These are phyloP conservation scores for Elysia crispata DNA, from an alignment of 2,888 invertebrate species.

Conservation along the genomic window DNA sequence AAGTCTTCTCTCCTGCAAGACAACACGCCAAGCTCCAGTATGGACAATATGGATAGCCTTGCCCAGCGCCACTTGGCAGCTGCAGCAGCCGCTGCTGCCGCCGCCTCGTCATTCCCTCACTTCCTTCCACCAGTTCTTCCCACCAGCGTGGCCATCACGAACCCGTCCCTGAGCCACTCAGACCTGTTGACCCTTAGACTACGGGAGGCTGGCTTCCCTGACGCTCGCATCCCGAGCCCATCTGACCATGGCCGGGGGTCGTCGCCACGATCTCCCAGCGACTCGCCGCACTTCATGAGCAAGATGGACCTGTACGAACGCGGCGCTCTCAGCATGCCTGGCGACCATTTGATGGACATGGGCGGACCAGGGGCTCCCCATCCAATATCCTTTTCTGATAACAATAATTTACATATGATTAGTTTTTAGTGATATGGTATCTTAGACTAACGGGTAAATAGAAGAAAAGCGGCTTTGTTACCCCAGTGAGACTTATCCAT, in stretches of 20 bases:
- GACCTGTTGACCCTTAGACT: constrained; percentile 78
- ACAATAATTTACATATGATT: too few relatives aligned
- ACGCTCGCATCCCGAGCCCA: constrained; percentile 60
- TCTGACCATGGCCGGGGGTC: constrained; percentile 61
- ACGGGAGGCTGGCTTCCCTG: constrained; percentile 54
- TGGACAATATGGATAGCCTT: constrained; percentile 55
- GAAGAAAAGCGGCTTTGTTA: too few relatives aligned
- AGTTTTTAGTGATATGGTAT: too few relatives aligned
- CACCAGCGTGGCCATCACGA: constrained; percentile 96
- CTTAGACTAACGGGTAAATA: too few relatives aligned
- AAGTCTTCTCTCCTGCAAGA: constrained; percentile 66
- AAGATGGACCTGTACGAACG: constrained; percentile 61
- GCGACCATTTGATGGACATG: constrained; percentile 52
- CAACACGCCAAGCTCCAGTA: constrained; percentile 56
- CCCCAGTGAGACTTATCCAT: too few relatives aligned
- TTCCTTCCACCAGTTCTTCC: constrained; percentile 93
- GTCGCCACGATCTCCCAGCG: constrained; percentile 65
- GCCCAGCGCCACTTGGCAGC: constrained; percentile 52
- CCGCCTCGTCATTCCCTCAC: constrained; percentile 81
- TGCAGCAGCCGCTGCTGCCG: neutral
- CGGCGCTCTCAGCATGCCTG: constrained; percentile 42
- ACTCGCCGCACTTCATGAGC: constrained; percentile 57
- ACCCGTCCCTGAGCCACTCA: constrained; percentile 89
- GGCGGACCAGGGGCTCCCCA: constrained; percentile 59
- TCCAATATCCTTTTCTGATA: constrained; percentile 68